Conservation (phyloP, 1,140 invertebrate genomes). For the Drosophila sp. region DNA sequence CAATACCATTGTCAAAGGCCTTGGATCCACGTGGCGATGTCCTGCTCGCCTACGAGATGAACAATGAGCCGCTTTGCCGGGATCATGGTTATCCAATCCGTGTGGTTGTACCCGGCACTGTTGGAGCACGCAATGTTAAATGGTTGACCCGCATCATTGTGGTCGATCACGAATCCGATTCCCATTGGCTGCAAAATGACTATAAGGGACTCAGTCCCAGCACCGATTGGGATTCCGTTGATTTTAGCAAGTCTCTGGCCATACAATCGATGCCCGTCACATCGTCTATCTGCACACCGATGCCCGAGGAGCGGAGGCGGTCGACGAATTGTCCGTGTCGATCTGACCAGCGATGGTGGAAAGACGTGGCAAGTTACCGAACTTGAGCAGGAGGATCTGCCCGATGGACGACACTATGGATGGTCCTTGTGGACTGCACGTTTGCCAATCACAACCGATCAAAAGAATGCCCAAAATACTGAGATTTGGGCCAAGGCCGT, state of each 20-base stretch:
- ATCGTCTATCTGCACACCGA: slow-evolving; percentile 95
- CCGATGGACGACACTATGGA: slow-evolving; percentile 90
- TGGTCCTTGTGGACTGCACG: slow-evolving; percentile 96
- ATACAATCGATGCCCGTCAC: slow-evolving; percentile 98
- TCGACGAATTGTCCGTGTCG: slow-evolving; percentile 93
- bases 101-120: slow-evolving; percentile 95
- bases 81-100: slow-evolving; percentile 98
- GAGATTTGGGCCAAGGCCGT: slow-evolving; percentile 97
- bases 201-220: slow-evolving; percentile 97
- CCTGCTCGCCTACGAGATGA: slow-evolving; percentile 98
- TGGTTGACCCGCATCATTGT: slow-evolving; percentile 93
- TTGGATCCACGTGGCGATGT: slow-evolving; percentile 92
- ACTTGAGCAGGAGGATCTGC: slow-evolving; percentile 82
- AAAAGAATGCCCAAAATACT: slow-evolving; percentile 86
- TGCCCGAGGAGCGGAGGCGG: slow-evolving; percentile 93
- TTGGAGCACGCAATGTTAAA: slow-evolving; percentile 93
- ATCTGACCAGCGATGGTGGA: slow-evolving; percentile 93
- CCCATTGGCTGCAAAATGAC: slow-evolving; percentile 98
- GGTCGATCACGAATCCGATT: slow-evolving; percentile 93
- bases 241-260: slow-evolving; percentile 93
- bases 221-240: slow-evolving; percentile 94
- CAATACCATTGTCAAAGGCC: slow-evolving; percentile 95
- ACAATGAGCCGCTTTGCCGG: slow-evolving; percentile 91
- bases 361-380: slow-evolving; percentile 93
- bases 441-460: slow-evolving; percentile 86